Evolutionary conservation across 2,888 invertebrate genomes (phyloP), one percentile per base, ranked within the genome.

Genomic region (Thereva unica): DNA sequence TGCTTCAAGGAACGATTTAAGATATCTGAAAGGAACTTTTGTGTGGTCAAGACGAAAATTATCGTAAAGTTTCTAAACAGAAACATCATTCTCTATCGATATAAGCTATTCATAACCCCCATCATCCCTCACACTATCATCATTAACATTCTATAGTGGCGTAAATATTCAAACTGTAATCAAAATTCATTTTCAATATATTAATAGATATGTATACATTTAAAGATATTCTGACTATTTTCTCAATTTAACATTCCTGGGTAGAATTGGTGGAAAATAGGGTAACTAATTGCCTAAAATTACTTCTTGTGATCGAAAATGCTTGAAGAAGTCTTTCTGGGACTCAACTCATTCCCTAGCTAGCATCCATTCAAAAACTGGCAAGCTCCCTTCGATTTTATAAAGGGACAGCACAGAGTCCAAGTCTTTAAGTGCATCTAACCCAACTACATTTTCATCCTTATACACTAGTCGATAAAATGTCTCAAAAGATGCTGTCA

Each of bases 271-370:
- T 61, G 12, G 40, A 61, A 61, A 61, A 61, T 61, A 61, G 61
- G 61, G 61, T 61, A 50, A 61, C 61, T 61, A 61, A 61, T 61
- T 61, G 61, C 61, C 61, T 61, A 50, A 61, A 61, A 61, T 61
- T 61, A 61, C 50, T 61, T 61, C 61, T 40, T 50, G 53, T 4
- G 42, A 42, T 34, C 34, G 9, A 50, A 50, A 5, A 34, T 50
- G 23, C 34, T 34, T 23, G 7, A 10, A 23, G 35, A 50, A 53
- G 53, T 23, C 23, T 23, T 23, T 23, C 23, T 23, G 53, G 53
- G 37, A 53, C 5, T 38, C 9, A 53, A 53, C 40, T 53, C 38
- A 53, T 10, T 37, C 38, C 53, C 38, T 40, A 10, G 10, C 38
- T 40, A 10, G 10, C 40, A 10, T 53, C 53, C 38, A 23, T 4